Conservation (phyloP, 2,113 vertebrate species). For the Eulacestoma nigropectus region DNA sequence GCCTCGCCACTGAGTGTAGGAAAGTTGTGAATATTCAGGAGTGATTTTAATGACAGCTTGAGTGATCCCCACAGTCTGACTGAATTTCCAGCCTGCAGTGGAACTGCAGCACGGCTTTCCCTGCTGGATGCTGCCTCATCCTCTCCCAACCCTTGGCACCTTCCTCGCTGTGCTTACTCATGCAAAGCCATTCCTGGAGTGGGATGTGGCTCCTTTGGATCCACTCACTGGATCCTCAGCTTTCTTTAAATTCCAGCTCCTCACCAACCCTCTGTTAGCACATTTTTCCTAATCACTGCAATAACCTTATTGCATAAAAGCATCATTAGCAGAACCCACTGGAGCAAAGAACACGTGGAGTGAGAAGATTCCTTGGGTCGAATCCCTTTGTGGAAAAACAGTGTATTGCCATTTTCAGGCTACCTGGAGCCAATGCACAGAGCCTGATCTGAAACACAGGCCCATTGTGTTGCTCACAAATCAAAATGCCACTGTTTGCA, state of each 20-base stretch:
- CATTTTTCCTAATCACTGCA: neutral
- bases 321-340: accelerated
- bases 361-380: neutral
- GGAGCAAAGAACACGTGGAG: neutral
- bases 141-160: neutral
- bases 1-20: neutral
- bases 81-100: neutral
- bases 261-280: neutral
- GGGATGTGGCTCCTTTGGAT: neutral
- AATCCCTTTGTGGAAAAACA: neutral
- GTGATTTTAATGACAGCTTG: neutral
- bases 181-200: neutral
- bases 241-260: neutral
- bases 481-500: neutral
- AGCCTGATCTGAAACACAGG: neutral
- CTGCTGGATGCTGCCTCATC: neutral
- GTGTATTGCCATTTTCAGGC: neutral
- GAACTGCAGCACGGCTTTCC: neutral
- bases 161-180: neutral
- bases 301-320: neutral
- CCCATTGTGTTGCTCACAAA: neutral
- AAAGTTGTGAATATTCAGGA: neutral
- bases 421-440: neutral
- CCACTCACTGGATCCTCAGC: neutral
- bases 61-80: neutral